Evolutionary conservation across 2,113 vertebrate species (phyloP).

Genomic region (Spea bombifrons): DNA sequence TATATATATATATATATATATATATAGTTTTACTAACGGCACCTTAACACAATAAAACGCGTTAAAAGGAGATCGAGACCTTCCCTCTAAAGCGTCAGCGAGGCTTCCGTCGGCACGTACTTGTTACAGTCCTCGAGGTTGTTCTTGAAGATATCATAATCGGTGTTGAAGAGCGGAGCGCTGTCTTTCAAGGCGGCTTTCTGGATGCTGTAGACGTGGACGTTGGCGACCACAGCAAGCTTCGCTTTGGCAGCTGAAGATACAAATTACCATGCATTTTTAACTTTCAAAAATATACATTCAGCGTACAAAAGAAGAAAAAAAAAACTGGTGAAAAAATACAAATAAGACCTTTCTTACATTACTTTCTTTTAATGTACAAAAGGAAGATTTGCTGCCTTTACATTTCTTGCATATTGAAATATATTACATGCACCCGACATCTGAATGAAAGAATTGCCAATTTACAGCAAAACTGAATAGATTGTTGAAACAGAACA

Average conservation of each 20-base stretch:
- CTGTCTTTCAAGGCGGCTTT: constrained; percentile 90
- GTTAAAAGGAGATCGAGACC: too few species aligned
- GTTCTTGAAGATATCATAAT: constrained; percentile 89
- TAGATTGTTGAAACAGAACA: too few species aligned
- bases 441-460: too few species aligned
- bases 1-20: too few species aligned
- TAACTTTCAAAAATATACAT: background rate
- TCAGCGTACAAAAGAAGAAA: background rate
- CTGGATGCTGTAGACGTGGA: constrained; percentile 95
- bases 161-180: constrained; percentile 84
- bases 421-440: too few species aligned
- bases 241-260: constrained; percentile 81
- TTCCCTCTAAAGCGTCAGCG: too few species aligned
- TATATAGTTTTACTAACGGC: too few species aligned
- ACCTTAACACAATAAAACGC: too few species aligned
- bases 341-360: background rate
- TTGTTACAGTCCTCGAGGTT: constrained; percentile 87
- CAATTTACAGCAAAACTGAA: too few species aligned
- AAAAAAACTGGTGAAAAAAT: accelerated
- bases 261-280: constrained; percentile 33
- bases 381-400: too few species aligned
- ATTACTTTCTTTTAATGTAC: too few species aligned
- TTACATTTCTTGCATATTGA: too few species aligned
- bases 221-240: constrained; percentile 73
- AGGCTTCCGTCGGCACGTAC: constrained; percentile 59